Conservation (phyloP, 2,113 vertebrate genomes). For the Coregonus clupeaformis region DNA sequence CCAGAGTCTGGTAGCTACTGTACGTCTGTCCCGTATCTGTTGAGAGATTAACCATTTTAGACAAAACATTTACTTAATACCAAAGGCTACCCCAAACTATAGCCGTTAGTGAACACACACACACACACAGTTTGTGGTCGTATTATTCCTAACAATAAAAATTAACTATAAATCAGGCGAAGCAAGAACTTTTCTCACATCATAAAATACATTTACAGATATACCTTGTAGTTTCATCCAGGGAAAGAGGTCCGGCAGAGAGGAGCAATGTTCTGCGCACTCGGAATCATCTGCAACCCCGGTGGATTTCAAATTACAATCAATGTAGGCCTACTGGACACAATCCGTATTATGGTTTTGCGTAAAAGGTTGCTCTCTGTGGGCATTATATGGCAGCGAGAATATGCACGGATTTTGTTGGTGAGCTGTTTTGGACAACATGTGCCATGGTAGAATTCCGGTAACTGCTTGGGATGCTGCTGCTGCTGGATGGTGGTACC, state of each 20-base stretch:
- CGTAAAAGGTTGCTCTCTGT: constrained; percentile 82
- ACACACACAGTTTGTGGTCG: not conserved
- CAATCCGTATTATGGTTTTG: constrained; percentile 80
- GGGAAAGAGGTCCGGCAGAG: constrained; percentile 81
- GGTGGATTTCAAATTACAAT: constrained; percentile 79
- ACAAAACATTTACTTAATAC: not conserved
- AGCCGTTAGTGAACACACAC: not conserved
- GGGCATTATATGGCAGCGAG: constrained; percentile 71
- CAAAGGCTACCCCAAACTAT: not conserved
- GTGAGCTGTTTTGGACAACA: constrained; percentile 81
- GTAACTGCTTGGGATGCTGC: constrained; percentile 80
- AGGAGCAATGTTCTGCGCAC: constrained; percentile 74
- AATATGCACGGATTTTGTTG: constrained; percentile 84
- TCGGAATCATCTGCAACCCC: constrained; percentile 81
- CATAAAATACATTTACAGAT: constrained; percentile 29
- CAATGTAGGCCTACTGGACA: constrained; percentile 74
- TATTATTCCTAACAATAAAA: not conserved
- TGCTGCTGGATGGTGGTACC: constrained; percentile 73
- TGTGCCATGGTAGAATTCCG: constrained; percentile 82
- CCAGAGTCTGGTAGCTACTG: constrained; percentile 48
- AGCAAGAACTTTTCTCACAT: not conserved
- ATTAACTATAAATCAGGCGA: not conserved
- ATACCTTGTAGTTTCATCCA: constrained; percentile 84
- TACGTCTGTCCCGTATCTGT: constrained; percentile 41
- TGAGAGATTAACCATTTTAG: constrained; percentile 14